Evolutionary conservation across 2,888 invertebrate genomes (phyloP).

Genomic region (Chymomyza amoena): DNA sequence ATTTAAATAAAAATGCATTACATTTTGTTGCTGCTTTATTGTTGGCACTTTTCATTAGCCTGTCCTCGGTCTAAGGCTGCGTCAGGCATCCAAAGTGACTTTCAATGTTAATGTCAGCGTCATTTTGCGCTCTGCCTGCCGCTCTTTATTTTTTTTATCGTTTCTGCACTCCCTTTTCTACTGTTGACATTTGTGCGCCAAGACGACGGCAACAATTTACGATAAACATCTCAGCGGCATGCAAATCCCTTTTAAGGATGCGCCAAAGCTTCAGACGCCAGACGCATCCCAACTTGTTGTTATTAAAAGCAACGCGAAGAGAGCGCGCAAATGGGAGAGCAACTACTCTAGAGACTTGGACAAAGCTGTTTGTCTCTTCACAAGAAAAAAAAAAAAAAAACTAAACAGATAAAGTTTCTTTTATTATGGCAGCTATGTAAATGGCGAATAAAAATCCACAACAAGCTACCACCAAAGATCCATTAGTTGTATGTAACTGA

Average conservation of each 20-base stretch:
- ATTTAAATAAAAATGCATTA: conserved; percentile 65
- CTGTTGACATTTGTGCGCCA: conserved; percentile 67
- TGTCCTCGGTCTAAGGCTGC: neutral
- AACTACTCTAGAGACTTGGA: neutral
- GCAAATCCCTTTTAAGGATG: conserved; percentile 53
- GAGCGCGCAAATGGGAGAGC: neutral
- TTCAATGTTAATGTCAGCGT: conserved; percentile 69
- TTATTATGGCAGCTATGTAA: neutral
- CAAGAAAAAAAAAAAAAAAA: neutral
- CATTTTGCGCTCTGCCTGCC: conserved; percentile 19
- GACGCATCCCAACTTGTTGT: neutral
- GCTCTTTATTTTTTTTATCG: neutral
- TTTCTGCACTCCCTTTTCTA: conserved; percentile 19
- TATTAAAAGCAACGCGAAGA: neutral
- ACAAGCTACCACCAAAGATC: neutral
- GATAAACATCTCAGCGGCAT: conserved; percentile 74
- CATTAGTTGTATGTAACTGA: neutral
- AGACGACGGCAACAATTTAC: conserved; percentile 62
- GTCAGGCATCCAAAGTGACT: conserved; percentile 60
- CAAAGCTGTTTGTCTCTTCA: neutral
- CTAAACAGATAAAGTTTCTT: neutral
- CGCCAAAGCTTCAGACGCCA: no score
- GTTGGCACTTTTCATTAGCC: conserved; percentile 64
- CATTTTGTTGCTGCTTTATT: conserved; percentile 26
- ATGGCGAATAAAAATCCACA: neutral